phyloP scores from a whole-genome alignment of 2,888 invertebrate genomes.

The Hirtodrosophila cameraria region DNA sequence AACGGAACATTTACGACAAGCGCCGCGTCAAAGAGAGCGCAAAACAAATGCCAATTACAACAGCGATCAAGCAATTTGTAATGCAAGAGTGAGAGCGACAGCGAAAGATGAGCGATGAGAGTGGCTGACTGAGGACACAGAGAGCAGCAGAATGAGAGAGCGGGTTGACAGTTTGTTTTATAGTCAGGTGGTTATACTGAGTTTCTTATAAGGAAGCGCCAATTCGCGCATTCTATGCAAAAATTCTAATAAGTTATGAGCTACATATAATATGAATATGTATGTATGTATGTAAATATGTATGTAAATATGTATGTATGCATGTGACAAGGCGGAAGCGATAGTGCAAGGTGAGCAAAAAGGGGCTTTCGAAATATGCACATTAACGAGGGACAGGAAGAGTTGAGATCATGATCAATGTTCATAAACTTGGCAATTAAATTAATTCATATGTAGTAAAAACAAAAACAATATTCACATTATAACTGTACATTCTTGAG shows the following conservation, averaged over 20 bases:
- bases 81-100: slow-evolving; percentile 8
- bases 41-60: slow-evolving; percentile 29
- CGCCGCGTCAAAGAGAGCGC: slow-evolving; percentile 36
- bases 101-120: not conserved
- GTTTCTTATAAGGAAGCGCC: slow-evolving; percentile 53
- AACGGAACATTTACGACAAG: slow-evolving; percentile 52
- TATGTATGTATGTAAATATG: not conserved
- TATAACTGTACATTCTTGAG: slow-evolving; percentile 11
- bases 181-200: slow-evolving; percentile 46
- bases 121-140: not conserved
- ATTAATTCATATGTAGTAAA: slow-evolving; percentile 7
- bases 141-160: slow-evolving; percentile 8
- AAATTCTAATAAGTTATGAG: slow-evolving; percentile 26
- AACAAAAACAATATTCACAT: not conserved
- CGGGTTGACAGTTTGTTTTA: slow-evolving; percentile 27
- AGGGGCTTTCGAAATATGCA: no score
- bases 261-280: not conserved
- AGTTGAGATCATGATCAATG: no score
- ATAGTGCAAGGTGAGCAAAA: slow-evolving; percentile 4
- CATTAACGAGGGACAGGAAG: no score
- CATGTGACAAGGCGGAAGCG: slow-evolving; percentile 39
- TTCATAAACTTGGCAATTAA: no score
- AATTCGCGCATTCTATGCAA: slow-evolving; percentile 25
- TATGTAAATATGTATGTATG: not conserved
- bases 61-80: slow-evolving; percentile 30